Evolutionary conservation across 2,888 invertebrate species (phyloP), one percentile per base, ranked within the genome.

Genomic region (Busseola fusca): DNA sequence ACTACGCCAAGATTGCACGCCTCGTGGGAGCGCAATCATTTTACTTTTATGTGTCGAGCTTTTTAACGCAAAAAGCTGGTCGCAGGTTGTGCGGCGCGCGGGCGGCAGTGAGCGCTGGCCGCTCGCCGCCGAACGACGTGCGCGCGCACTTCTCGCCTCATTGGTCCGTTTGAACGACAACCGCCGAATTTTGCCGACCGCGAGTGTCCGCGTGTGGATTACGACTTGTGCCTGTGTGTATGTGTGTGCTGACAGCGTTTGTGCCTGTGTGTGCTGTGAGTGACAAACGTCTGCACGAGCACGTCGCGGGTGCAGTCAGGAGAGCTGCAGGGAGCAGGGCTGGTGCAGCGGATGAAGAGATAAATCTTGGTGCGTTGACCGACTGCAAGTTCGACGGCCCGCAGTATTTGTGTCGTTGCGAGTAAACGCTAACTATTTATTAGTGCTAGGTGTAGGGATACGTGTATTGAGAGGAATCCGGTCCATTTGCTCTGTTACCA

Each of bases 21-120:
- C 81, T 85, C 90, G 92, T 92, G 93, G 91, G 93, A 92, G 90
- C 92, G 90, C 86, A 88, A 89, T 89, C 85, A 88, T 89, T 92
- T 91, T 88, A 90, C 91, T 92, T 91, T 91, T 91, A 90, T 89
- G 89, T 87, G 79, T 78, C 72, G 87, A 91, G 91, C 93, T 92
- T 92, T 90, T 92, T 91, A 87, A 89, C 90, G 92, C 90, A 93
- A 93, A 94, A 93, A 93, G 93, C 92, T 92, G 85, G 78, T 84
- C 89, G 90, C 92, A 91, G 92, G 93, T 91, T 90, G 91, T 81
- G 81, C 74, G 84, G 81, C 81, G 84, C 80, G 86, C 82, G 84
- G 71, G 81, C 76, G 88, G 84, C 91, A 92, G 94, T 93, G 88
- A 89, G 91, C 91, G 91, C 89, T 86, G 87, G 90, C 89, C 87